These are phyloP conservation scores for Anas acuta DNA, from an alignment of 2,797 vertebrate species.

Conservation along the genomic window DNA sequence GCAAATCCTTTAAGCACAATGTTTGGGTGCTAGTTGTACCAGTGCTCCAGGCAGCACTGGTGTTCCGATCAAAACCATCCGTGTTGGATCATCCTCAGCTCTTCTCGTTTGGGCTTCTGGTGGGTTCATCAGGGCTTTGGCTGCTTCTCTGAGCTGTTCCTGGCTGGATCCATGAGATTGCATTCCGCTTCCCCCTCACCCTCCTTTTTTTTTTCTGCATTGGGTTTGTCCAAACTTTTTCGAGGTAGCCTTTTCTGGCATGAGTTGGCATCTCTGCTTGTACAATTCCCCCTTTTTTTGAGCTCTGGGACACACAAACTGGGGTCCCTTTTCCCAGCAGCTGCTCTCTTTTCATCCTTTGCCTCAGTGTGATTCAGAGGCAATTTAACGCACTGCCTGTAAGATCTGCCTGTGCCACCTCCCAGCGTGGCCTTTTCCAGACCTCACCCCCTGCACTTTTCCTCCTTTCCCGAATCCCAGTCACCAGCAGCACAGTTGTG, in stretches of 20 bases:
- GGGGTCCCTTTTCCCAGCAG: not conserved
- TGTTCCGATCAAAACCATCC: not conserved
- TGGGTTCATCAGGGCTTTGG: not conserved
- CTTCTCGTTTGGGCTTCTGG: not conserved
- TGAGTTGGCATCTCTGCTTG: not conserved
- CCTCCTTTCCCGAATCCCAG: not conserved
- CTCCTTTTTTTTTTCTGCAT: not conserved
- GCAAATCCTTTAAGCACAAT: not conserved
- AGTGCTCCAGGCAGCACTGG: not conserved
- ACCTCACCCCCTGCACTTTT: not conserved
- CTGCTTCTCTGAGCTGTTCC: not conserved
- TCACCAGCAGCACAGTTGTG: fast-evolving
- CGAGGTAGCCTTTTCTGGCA: not conserved
- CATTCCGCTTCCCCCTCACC: not conserved
- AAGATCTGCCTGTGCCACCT: not conserved
- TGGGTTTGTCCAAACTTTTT: not conserved
- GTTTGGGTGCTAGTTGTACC: not conserved
- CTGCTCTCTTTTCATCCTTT: not conserved
- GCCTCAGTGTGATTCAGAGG: not conserved
- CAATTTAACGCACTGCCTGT: not conserved
- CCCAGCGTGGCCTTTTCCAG: not conserved
- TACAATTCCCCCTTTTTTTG: not conserved
- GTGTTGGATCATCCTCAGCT: not conserved
- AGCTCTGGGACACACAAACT: not conserved
- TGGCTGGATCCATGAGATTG: not conserved